A percentile compares a stretch with the other conserved stretches of the same genome.
phyloP scores from a whole-genome alignment of 2,888 invertebrate genomes.

The Megamerina dolium region DNA sequence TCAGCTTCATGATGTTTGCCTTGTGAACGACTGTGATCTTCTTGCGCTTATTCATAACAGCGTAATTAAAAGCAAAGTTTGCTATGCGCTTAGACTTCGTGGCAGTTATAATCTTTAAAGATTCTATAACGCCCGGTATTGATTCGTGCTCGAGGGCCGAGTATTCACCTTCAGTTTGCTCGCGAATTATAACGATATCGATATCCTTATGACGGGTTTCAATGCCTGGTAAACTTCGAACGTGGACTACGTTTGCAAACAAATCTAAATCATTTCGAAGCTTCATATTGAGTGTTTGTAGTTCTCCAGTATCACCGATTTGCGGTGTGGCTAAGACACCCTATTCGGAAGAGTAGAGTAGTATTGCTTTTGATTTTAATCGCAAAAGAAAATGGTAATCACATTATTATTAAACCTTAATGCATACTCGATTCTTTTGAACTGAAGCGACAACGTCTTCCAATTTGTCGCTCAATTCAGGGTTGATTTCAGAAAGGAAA shows the following conservation, averaged over 20 bases:
- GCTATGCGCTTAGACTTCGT: conserved; percentile 91
- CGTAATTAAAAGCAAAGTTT: conserved; percentile 99
- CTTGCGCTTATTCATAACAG: conserved; percentile 84
- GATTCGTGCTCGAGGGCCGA: conserved; percentile 94
- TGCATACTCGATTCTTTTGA: conserved; percentile 76
- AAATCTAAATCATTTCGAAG: conserved; percentile 74
- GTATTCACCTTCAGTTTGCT: conserved; percentile 99
- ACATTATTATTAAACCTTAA: conserved; percentile 51
- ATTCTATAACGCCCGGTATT: conserved; percentile 86
- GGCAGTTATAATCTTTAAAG: conserved; percentile 92
- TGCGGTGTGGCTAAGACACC: conserved; percentile 84
- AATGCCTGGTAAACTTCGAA: conserved; percentile 86
- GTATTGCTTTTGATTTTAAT: no score
- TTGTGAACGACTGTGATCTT: conserved; percentile 99
- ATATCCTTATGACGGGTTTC: conserved; percentile 81
- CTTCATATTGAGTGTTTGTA: conserved; percentile 91
- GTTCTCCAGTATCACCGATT: conserved; percentile 79
- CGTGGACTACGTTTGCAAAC: conserved; percentile 93
- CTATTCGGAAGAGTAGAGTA: conserved; percentile 31
- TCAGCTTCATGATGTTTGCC: conserved; percentile 99
- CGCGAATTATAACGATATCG: conserved; percentile 94
- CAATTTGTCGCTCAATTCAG: conserved; percentile 77
- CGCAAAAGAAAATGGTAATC: no score
- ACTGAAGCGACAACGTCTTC: conserved; percentile 82
- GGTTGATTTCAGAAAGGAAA: conserved; percentile 89